Evolutionary conservation across 2,797 vertebrate genomes (phyloP).

Genomic region (Cetoscarus ocellatus): DNA sequence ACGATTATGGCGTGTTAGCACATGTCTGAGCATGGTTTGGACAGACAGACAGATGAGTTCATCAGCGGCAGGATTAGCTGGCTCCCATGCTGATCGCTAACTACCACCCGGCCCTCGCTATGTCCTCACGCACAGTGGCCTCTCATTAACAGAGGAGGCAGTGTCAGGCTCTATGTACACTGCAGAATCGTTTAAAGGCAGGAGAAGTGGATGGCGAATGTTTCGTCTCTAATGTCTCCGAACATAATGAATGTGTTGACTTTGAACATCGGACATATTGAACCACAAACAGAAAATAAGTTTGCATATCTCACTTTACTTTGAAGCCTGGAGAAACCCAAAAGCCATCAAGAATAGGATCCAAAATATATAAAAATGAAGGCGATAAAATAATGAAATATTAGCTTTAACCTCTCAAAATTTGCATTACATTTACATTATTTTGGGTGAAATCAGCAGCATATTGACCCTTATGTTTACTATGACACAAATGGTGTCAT

Average conservation of each 20-base stretch:
- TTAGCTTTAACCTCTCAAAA: no score
- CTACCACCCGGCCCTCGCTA: slow-evolving; percentile 82
- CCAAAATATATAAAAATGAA: no score
- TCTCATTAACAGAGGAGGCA: slow-evolving; percentile 71
- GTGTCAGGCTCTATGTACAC: slow-evolving; percentile 60
- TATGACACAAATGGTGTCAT: no score
- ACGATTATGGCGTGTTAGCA: slow-evolving; percentile 98
- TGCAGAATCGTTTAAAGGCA: slow-evolving; percentile 43
- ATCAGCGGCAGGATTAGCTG: slow-evolving; percentile 93
- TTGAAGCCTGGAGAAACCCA: no score
- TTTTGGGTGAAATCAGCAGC: no score
- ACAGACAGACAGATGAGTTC: slow-evolving; percentile 97
- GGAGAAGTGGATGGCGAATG: neutral
- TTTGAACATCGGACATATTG: neutral
- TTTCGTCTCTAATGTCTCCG: neutral
- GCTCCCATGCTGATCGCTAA: slow-evolving; percentile 94
- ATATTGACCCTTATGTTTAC: no score
- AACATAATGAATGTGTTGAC: neutral
- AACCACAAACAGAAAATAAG: no score
- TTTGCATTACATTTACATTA: no score
- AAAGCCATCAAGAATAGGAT: no score
- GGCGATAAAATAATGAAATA: no score
- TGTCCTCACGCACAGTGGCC: slow-evolving; percentile 70
- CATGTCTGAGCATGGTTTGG: slow-evolving; percentile 93
- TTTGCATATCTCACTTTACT: no score